Evolutionary conservation across 2,113 vertebrate species (phyloP), one percentile per base, ranked within the genome.

Genomic region (Grammomys surdaster): DNA sequence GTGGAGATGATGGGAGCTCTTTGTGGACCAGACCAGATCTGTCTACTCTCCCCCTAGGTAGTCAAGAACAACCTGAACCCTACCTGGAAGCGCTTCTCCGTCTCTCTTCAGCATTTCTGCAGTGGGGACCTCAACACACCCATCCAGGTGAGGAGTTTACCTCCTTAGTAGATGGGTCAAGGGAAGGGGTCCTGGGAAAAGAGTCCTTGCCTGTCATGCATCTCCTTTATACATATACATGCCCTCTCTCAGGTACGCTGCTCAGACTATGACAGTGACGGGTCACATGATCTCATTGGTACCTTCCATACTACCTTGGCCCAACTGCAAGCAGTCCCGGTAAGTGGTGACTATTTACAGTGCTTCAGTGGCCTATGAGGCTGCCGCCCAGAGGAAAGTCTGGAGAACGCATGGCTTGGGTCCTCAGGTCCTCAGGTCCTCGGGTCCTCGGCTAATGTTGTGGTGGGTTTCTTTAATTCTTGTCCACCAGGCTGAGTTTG

Each of bases 61-160:
- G 98, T 99, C 97, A 99, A 99, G 98, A 99, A 99, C 98, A 99
- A 99, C 96, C 98, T 99, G 97, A 99, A 98, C 98, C 99, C 99
- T 3, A 98, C 94, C 54, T 99, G 99, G 99, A 99, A 98, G 94
- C 99, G 98, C 96, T 99, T 99, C 97, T 98, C 97, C 4, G 98
- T 99, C 95, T 98, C 99, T 75, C 97, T 99, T 94, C 99, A 99
- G 97, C 99, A 99, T 0, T 99, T 99, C 97, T 99, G 99, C 98
- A 97, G 97, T 94, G 98, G 99, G 28, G 98, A 99, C 95, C 95
- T 99, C 69, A 99, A 98, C 87, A 99, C 98, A 84, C 98, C 98
- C 3, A 97, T 99, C 54, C 99, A 99, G 99, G 99, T 99, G 98
- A 89, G 91, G 67, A 72, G 22, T 60, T 91, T 91, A 70, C 65